Percentiles rank a stretch among this genome's conserved stretches.
Conservation (phyloP, 2,888 invertebrate genomes). For the Gymnosoma rotundatum region DNA sequence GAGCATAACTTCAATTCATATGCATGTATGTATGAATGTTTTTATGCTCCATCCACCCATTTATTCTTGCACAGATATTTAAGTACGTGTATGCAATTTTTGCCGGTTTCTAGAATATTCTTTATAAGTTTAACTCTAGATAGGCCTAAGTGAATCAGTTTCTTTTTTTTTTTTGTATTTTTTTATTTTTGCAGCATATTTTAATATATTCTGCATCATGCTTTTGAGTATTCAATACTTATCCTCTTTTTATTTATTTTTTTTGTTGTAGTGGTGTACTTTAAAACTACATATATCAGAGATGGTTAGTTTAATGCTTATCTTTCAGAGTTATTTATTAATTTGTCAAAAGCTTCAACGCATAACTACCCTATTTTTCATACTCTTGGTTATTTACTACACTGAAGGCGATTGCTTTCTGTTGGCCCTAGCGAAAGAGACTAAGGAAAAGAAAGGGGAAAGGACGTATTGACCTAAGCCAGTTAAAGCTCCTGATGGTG, state of each 20-base stretch:
- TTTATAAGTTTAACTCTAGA: not conserved
- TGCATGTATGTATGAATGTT: too few relatives aligned
- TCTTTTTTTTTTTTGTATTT: not conserved
- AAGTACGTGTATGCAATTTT: not conserved
- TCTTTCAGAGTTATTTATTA: too few relatives aligned
- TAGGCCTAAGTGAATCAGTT: not conserved
- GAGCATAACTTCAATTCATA: slow-evolving; percentile 2
- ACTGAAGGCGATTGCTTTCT: too few relatives aligned
- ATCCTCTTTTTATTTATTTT: not conserved
- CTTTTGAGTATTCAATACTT: not conserved
- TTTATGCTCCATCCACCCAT: slow-evolving; percentile 1
- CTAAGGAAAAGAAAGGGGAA: too few relatives aligned
- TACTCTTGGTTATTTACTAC: too few relatives aligned
- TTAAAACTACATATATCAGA: not conserved
- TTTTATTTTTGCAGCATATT: not conserved
- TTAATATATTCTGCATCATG: not conserved
- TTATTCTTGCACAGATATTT: not conserved
- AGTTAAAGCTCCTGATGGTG: too few relatives aligned
- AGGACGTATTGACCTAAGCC: too few relatives aligned
- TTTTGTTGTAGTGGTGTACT: not conserved
- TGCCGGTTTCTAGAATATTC: slow-evolving; percentile 54
- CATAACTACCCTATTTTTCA: too few relatives aligned
- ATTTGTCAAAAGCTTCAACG: too few relatives aligned
- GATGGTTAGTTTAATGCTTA: not conserved
- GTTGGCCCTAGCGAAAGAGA: too few relatives aligned